phyloP scores from a whole-genome alignment of 2,888 invertebrate genomes.

The Sarcophaga variegata region DNA sequence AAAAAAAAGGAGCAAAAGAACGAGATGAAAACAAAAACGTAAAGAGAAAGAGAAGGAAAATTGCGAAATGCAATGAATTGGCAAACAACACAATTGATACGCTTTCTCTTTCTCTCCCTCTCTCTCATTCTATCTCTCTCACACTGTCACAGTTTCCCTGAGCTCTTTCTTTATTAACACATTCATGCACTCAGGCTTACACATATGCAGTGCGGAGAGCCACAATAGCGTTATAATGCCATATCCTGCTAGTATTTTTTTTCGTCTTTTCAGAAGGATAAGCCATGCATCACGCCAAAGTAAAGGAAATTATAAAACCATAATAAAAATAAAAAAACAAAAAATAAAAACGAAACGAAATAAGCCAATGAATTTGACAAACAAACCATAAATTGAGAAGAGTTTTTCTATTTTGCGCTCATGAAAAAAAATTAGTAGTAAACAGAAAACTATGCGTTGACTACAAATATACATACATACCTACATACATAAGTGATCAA shows the following conservation, averaged over 20 bases:
- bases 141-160: not conserved
- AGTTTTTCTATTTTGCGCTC: not conserved
- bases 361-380: constrained; percentile 76
- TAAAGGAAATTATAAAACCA: constrained; percentile 40
- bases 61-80: constrained; percentile 63
- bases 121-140: not conserved
- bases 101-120: not conserved
- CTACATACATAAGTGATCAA: too few relatives aligned
- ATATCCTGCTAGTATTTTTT: constrained; percentile 38
- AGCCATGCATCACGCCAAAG: constrained; percentile 28
- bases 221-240: constrained; percentile 24
- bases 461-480: too few relatives aligned
- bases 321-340: constrained; percentile 56
- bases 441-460: too few relatives aligned
- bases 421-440: not conserved
- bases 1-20: not conserved
- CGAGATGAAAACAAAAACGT: too few relatives aligned
- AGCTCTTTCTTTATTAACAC: not conserved
- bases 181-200: constrained; percentile 72
- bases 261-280: constrained; percentile 31
- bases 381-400: constrained; percentile 60
- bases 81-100: constrained; percentile 68
- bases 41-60: not conserved
- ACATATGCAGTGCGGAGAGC: constrained; percentile 35
- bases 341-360: constrained; percentile 18